A percentile compares a stretch with the other conserved stretches of the same genome.
phyloP scores from a whole-genome alignment of 2,888 invertebrate genomes.

The Drosophila nigricruria region DNA sequence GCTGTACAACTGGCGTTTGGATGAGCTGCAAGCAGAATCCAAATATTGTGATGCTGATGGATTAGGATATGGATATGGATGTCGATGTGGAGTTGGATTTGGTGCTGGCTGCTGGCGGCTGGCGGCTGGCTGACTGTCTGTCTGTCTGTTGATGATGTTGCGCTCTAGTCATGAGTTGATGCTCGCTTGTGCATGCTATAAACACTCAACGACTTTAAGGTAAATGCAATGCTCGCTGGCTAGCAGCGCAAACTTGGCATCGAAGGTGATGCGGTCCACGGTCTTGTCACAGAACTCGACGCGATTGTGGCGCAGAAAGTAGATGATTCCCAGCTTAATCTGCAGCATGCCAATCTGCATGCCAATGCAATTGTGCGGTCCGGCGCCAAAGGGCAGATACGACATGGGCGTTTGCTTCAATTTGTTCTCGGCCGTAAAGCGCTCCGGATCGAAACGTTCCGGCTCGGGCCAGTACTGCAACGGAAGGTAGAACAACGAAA shows the following conservation, averaged over 20 bases:
- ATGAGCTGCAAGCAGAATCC: not conserved
- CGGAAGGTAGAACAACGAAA: too few relatives aligned
- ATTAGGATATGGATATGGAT: not conserved
- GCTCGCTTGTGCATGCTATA: conserved; percentile 52
- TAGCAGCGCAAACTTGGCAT: conserved; percentile 78
- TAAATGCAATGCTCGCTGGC: conserved; percentile 78
- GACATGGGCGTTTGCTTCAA: conserved; percentile 78
- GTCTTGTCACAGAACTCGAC: conserved; percentile 80
- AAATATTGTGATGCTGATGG: conserved; percentile 10
- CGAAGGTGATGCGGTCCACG: conserved; percentile 75
- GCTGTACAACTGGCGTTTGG: conserved; percentile 2
- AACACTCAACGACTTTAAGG: conserved; percentile 77
- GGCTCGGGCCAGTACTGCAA: conserved; percentile 83
- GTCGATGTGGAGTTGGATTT: too few relatives aligned
- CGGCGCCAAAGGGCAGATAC: conserved; percentile 83
- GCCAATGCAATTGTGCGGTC: conserved; percentile 83
- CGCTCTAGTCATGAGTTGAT: conserved; percentile 9
- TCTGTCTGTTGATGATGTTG: too few relatives aligned
- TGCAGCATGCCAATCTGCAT: conserved; percentile 81
- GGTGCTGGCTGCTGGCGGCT: too few relatives aligned
- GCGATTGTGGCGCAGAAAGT: conserved; percentile 82
- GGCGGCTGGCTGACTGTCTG: too few relatives aligned
- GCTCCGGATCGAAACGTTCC: conserved; percentile 83
- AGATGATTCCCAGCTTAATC: conserved; percentile 83
- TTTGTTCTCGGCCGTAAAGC: conserved; percentile 79